Conservation (phyloP, 2,797 vertebrate genomes). For the Pangasius macronema region DNA sequence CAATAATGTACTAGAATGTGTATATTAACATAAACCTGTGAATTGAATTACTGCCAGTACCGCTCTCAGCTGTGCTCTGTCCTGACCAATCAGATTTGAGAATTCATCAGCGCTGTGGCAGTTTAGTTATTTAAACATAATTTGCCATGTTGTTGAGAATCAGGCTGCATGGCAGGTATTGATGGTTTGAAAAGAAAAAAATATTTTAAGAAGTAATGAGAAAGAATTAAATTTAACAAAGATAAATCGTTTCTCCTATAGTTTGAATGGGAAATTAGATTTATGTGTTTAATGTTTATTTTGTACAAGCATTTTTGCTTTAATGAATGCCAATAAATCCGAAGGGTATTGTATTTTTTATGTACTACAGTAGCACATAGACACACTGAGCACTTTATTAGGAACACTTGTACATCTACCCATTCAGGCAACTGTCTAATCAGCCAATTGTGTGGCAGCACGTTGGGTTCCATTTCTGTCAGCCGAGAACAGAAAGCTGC, state of each 20-base stretch:
- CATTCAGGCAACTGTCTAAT: too few species aligned
- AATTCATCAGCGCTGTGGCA: not conserved
- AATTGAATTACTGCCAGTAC: not conserved
- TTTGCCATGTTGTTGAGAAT: not conserved
- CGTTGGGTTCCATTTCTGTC: too few species aligned
- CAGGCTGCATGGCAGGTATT: not conserved
- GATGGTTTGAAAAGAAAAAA: not conserved
- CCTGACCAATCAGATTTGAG: not conserved
- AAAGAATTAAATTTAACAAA: not conserved
- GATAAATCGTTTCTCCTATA: not conserved
- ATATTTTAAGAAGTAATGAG: not conserved
- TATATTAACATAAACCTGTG: not conserved
- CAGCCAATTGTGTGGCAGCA: too few species aligned
- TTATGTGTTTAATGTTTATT: too few species aligned
- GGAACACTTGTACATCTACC: too few species aligned
- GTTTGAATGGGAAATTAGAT: not conserved
- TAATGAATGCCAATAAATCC: not conserved
- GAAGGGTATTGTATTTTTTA: not conserved
- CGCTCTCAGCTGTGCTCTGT: not conserved
- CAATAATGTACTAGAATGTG: not conserved
- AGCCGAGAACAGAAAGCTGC: too few species aligned
- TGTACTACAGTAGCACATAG: too few species aligned
- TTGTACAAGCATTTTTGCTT: not conserved
- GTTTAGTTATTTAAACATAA: not conserved
- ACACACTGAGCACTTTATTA: too few species aligned